These are phyloP conservation scores for Rhyacophila evoluta DNA, from an alignment of 2,888 invertebrate genomes.

Conservation along the genomic window DNA sequence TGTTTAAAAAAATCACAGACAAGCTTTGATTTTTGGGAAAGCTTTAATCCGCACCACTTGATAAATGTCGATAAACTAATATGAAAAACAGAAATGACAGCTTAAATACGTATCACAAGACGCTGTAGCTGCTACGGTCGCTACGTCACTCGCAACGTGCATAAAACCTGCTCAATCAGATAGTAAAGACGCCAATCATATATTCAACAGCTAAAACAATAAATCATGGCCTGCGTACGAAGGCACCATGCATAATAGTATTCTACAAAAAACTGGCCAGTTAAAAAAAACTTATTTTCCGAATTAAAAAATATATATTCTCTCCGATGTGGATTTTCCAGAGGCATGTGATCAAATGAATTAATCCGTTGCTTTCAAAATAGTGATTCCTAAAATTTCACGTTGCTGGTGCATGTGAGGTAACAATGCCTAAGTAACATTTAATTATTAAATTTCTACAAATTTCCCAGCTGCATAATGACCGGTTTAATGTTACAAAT, in stretches of 20 bases:
- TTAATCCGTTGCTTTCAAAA: neutral
- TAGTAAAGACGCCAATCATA: neutral
- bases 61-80: slow-evolving; percentile 43
- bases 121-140: neutral
- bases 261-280: too few relatives aligned
- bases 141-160: neutral
- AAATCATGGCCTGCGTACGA: neutral
- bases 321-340: neutral
- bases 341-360: neutral
- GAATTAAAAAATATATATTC: too few relatives aligned
- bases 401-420: neutral
- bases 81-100: slow-evolving; percentile 39
- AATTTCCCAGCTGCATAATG: neutral
- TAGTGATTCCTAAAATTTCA: neutral
- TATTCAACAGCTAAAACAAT: neutral
- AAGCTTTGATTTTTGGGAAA: slow-evolving; percentile 23
- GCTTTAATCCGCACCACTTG: slow-evolving; percentile 38
- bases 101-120: slow-evolving; percentile 42
- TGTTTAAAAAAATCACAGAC: neutral
- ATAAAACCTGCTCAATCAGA: neutral
- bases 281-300: too few relatives aligned
- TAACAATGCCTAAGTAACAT: neutral
- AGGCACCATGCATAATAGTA: neutral
- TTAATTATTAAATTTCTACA: neutral
- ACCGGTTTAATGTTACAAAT: neutral